phyloP scores from a whole-genome alignment of 2,113 vertebrate species.

The Monarcha castaneiventris region DNA sequence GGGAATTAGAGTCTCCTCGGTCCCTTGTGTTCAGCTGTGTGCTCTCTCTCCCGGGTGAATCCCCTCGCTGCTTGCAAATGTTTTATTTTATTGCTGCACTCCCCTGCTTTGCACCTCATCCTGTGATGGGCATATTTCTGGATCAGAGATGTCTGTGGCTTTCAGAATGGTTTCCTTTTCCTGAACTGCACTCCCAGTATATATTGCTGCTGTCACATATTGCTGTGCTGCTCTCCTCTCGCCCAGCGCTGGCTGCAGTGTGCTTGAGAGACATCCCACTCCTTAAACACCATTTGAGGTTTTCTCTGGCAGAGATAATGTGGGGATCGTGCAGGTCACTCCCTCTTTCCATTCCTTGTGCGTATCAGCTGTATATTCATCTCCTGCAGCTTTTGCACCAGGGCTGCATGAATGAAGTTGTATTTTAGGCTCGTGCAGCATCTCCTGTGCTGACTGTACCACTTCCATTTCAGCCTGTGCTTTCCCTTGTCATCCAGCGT shows the following conservation, averaged over 20 bases:
- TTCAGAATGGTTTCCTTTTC: not conserved
- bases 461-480: not conserved
- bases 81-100: not conserved
- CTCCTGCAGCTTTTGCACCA: not conserved
- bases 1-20: not conserved
- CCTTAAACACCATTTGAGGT: not conserved
- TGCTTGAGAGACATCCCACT: not conserved
- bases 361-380: not conserved
- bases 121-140: not conserved
- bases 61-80: not conserved
- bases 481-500: not conserved
- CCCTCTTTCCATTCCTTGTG: not conserved
- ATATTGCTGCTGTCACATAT: not conserved
- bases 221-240: not conserved
- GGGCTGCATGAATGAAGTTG: not conserved
- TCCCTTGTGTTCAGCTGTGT: not conserved
- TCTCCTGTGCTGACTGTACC: not conserved
- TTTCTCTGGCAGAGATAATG: not conserved
- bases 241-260: not conserved
- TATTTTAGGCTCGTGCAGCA: not conserved
- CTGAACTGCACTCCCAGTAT: not conserved
- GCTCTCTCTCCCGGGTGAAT: not conserved
- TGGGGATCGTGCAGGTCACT: not conserved
- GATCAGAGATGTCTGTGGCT: not conserved
- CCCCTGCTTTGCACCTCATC: not conserved